These are phyloP conservation scores for Borostomias antarcticus DNA, from an alignment of 2,797 vertebrate genomes.

Conservation along the genomic window DNA sequence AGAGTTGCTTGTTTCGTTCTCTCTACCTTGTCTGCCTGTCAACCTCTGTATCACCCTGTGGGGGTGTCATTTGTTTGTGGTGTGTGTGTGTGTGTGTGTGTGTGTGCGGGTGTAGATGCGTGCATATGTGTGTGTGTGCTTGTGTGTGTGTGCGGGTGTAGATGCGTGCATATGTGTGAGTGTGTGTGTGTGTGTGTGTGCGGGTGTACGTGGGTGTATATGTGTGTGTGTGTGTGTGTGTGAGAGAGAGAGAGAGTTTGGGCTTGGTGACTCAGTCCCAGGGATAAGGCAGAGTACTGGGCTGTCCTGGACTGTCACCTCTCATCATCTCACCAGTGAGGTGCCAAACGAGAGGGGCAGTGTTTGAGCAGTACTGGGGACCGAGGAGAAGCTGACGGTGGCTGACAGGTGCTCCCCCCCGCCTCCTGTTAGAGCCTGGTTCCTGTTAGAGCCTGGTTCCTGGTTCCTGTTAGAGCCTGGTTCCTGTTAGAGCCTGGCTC, in stretches of 20 bases:
- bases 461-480: too few species aligned
- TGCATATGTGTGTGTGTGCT: background rate
- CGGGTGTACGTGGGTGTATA: background rate
- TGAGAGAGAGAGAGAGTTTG: conserved; percentile 18
- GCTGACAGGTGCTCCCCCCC: conserved; percentile 54
- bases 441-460: too few species aligned
- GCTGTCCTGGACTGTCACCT: conserved; percentile 71
- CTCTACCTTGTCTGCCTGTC: background rate
- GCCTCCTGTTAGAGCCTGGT: conserved; percentile 28
- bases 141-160: background rate
- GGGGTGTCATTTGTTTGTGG: background rate
- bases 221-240: conserved; percentile 11
- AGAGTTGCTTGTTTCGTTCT: background rate
- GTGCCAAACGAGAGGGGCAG: conserved; percentile 63
- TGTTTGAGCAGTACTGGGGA: conserved; percentile 61
- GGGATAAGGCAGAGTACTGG: conserved; percentile 50
- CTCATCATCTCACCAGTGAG: conserved; percentile 63
- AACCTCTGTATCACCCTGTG: background rate
- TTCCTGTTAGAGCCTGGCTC: too few species aligned
- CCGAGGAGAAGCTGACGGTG: conserved; percentile 47
- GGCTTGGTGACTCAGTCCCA: conserved; percentile 61
- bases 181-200: background rate
- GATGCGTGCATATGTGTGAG: background rate
- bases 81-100: background rate
- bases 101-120: background rate